phyloP scores from a whole-genome alignment of 1,140 invertebrate species.

The Diuraphis noxia region DNA sequence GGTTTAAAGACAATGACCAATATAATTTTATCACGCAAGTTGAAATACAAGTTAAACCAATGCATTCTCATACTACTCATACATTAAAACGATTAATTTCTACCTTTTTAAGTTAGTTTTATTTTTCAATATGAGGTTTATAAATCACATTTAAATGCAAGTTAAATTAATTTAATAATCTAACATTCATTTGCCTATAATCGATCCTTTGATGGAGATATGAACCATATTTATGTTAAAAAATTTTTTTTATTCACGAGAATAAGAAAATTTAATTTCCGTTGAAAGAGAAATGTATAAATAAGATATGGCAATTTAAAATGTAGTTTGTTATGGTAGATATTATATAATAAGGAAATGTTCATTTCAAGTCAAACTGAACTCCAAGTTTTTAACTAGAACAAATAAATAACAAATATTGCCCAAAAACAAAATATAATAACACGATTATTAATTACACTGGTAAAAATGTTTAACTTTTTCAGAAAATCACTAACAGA shows the following conservation, averaged over 20 bases:
- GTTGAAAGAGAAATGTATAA: neutral
- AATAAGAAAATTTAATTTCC: conserved; percentile 23
- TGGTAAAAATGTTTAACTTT: neutral
- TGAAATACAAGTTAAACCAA: no score
- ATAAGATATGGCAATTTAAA: neutral
- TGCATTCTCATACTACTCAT: no score
- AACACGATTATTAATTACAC: neutral
- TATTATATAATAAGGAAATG: neutral
- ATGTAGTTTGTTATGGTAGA: neutral
- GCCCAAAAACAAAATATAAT: neutral
- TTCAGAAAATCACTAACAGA: neutral
- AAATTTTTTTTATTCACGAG: neutral
- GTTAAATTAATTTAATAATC: no score
- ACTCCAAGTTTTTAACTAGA: neutral
- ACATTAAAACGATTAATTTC: no score
- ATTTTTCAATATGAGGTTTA: no score
- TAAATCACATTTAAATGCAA: no score
- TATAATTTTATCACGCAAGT: no score
- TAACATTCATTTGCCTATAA: no score
- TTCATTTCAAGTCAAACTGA: neutral
- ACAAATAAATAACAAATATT: neutral
- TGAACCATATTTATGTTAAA: no score
- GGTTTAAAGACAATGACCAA: no score
- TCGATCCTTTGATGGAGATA: no score
- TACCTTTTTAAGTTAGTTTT: no score